phyloP scores from a whole-genome alignment of 2,888 invertebrate genomes.

The Corbicula japonica region DNA sequence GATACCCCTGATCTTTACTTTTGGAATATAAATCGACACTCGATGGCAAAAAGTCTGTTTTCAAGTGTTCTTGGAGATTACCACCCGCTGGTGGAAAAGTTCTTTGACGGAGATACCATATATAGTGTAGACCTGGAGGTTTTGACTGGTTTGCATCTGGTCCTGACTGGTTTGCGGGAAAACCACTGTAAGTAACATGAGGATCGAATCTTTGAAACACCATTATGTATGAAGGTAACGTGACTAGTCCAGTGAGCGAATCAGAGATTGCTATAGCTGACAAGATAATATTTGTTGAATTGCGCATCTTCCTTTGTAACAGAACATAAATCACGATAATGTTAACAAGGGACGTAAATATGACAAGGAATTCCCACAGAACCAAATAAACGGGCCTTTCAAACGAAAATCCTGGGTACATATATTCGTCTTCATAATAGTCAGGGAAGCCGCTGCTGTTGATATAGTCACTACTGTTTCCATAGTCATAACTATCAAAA shows the following conservation, averaged over 20 bases:
- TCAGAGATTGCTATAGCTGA: constrained; percentile 51
- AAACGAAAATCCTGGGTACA: constrained; percentile 19
- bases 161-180: too few relatives aligned
- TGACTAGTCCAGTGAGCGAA: constrained; percentile 49
- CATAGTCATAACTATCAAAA: too few relatives aligned
- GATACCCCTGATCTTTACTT: neutral
- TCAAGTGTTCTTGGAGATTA: too few relatives aligned
- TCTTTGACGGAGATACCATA: too few relatives aligned
- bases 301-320: constrained; percentile 43
- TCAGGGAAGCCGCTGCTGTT: neutral
- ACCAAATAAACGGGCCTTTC: constrained; percentile 44
- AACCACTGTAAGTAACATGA: neutral
- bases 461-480: too few relatives aligned
- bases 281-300: constrained; percentile 38
- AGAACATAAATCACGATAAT: constrained; percentile 33
- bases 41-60: too few relatives aligned
- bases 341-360: constrained; percentile 37
- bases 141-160: too few relatives aligned
- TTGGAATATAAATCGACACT: neutral
- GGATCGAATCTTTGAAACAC: constrained; percentile 23
- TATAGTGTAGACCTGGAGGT: too few relatives aligned
- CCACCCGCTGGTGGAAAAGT: too few relatives aligned
- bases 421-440: constrained; percentile 2
- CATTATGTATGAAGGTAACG: constrained; percentile 52
- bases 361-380: constrained; percentile 41